Evolutionary conservation across 2,888 invertebrate species (phyloP), one percentile per base, ranked within the genome.

Genomic region (Penaeus monodon): DNA sequence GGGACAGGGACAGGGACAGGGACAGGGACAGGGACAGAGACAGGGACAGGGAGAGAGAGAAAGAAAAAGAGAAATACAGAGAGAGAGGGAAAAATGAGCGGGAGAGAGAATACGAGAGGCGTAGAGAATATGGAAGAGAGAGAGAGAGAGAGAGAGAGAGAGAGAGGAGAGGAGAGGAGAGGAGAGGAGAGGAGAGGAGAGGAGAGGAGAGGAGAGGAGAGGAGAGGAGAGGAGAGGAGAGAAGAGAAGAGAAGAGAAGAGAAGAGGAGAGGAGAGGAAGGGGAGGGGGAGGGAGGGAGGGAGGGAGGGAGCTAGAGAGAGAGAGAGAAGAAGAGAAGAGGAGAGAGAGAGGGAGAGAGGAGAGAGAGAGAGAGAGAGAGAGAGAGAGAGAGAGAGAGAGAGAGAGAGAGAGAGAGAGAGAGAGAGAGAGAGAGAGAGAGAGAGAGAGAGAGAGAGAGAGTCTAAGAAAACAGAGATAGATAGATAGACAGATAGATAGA

Each of bases 341-440:
- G 33, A 73, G 10, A 22, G 38, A 38, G 73, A 73, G 29, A 22
- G 29, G n/a, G 73, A 27, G 22, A 27, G 38, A 7, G 1, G 33
- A 12, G n/a, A n/a, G n/a, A 33, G 33, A 33, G n/a, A n/a, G n/a
- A 33, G 33, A 33, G n/a, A n/a, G n/a, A 33, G 33, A 33, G n/a
- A n/a, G 33, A 33, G 33, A 29, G 33, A 74, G 74, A 74, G 74
- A 74, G 74, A 74, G 74, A 74, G 74, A 74, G 74, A 74, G 74
- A 74, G 74, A 74, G 74, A 74, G 74, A 74, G 74, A 76, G 74
- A 76, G 74, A 76, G 76, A 76, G 76, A 76, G 76, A 76, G 76
- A 76, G 76, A 76, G 38, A 44, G 76, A 76, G 76, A 44, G 44
- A 76, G 76, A 76, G 76, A n/a, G n/a, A 44, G 57, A 57, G 33